Evolutionary conservation across 35 echinoderm and acorn worm genomes (phyloP), one percentile per base, ranked within the genome.

Genomic region (Anneissia japonica): DNA sequence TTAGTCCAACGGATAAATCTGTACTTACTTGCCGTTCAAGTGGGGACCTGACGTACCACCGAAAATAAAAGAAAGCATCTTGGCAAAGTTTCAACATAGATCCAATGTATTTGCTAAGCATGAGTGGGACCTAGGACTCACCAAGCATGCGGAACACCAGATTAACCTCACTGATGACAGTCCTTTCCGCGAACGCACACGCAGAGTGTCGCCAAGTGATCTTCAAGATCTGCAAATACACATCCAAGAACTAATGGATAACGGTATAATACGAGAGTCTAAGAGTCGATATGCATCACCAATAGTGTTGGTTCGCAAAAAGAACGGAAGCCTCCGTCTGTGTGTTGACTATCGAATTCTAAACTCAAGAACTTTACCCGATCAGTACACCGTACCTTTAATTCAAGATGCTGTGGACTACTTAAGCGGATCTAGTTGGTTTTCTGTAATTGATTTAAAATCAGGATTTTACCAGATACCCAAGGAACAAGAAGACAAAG

Each of bases 381-480:
- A 94, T 64, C 82, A 89, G 30, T 87, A 94, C 76, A 73, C 88
- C 32, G 84, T 94, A 4, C 88, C 92, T 43, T 35, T 90, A 6
- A 83, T 94, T 4, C 83, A 90, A 38, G 92, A 94, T 14, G 88
- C 88, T 0, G 17, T 90, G 21, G 92, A 94, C 39, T 85, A 37
- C 72, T 41, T 90, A 30, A 82, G 37, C 32, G 88, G 84, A 0
- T 86, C 74, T 35, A 76, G 28, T 0, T 94, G 92, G 92, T 94
- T 94, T 38, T 90, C 88, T 17, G 83, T 90, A 28, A 87, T 94
- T 35, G 88, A 94, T 51, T 41, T 94, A 16, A 94, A 94, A 34
- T 94, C 92, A 10, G 92, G 92, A 23, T 94, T 79, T 39, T 91
- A 91, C 32, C 93, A 94, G 39, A 94, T 91, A 1, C 85, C 88